Evolutionary conservation across 2,797 vertebrate genomes (phyloP).

Genomic region (Urosaurus nigricauda): DNA sequence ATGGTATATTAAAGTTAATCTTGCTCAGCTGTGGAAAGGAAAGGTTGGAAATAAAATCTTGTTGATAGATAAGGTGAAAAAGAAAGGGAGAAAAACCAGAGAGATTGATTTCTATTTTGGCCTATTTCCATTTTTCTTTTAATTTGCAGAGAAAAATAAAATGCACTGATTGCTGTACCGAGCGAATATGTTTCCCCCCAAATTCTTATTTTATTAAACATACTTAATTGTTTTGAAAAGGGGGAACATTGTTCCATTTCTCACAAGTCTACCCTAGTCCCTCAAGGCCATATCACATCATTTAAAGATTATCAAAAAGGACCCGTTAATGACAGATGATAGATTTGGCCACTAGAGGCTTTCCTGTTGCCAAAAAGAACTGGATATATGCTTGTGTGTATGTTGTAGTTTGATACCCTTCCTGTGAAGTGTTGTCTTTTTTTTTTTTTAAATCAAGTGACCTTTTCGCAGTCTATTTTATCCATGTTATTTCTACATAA

Average conservation of each 20-base stretch:
- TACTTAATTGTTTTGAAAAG: background rate
- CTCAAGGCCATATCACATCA: slow-evolving; percentile 24
- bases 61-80: background rate
- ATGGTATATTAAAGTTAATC: slow-evolving; percentile 26
- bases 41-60: slow-evolving; percentile 32
- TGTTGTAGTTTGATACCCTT: background rate
- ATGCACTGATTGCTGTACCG: slow-evolving; percentile 33
- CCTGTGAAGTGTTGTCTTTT: background rate
- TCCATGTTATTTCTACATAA: background rate
- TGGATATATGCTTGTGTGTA: background rate
- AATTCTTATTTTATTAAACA: slow-evolving; percentile 27
- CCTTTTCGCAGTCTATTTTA: background rate
- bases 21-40: slow-evolving; percentile 39
- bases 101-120: background rate
- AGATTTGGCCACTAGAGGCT: slow-evolving; percentile 37
- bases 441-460: background rate
- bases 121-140: background rate
- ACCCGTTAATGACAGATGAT: slow-evolving; percentile 39
- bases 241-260: background rate
- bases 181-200: slow-evolving; percentile 36
- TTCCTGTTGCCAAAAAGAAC: slow-evolving; percentile 33
- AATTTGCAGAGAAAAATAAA: slow-evolving; percentile 53
- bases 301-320: slow-evolving; percentile 37
- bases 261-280: slow-evolving; percentile 1
- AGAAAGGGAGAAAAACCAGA: background rate